Conservation (phyloP, 2,113 vertebrate species). For the Thermophis baileyi region DNA sequence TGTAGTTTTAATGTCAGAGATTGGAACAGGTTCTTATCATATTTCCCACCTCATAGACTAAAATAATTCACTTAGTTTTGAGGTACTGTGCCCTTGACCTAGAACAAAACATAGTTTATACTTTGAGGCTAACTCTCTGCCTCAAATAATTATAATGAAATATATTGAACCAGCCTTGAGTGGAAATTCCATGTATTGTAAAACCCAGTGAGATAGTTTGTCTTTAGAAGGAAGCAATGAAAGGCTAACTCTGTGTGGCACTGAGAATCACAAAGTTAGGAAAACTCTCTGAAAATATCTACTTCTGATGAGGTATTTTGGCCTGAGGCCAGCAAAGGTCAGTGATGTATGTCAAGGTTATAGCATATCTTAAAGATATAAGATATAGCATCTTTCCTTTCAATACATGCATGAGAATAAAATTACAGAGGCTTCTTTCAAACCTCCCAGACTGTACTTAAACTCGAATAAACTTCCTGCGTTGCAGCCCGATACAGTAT, state of each 20-base stretch:
- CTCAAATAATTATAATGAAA: not conserved
- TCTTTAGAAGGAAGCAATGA: not conserved
- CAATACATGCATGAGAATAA: not conserved
- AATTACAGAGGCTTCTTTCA: not conserved
- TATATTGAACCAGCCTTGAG: not conserved
- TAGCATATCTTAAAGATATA: not conserved
- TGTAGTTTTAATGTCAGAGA: not conserved
- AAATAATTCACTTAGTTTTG: not conserved
- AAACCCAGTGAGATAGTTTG: not conserved
- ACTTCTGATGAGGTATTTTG: not conserved
- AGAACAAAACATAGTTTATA: not conserved
- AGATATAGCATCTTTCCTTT: not conserved
- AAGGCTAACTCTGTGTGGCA: not conserved
- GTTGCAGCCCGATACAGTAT: not conserved
- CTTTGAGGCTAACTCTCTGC: not conserved
- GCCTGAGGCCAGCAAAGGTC: not conserved
- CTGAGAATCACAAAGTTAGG: not conserved
- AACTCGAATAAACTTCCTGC: not conserved
- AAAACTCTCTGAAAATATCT: not conserved
- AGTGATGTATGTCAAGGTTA: not conserved
- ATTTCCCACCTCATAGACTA: not conserved
- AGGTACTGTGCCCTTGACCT: not conserved
- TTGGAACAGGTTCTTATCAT: not conserved
- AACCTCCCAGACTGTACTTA: not conserved
- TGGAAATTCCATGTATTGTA: not conserved